A percentile compares a stretch with the other conserved stretches of the same genome.
Conservation (phyloP, 2,113 vertebrate species). For the Cyrtonyx montezumae region DNA sequence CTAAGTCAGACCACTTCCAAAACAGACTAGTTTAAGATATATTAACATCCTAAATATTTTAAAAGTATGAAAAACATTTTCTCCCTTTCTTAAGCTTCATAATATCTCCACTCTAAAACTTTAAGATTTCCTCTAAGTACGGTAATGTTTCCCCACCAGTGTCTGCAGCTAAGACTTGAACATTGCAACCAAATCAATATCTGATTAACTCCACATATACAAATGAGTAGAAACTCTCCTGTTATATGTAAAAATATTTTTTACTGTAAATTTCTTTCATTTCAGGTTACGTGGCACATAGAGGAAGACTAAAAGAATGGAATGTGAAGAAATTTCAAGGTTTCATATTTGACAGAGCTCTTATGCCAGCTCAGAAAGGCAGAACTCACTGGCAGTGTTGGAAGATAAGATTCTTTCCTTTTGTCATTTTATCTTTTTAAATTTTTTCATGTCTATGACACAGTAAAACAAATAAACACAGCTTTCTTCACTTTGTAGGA, state of each 20-base stretch:
- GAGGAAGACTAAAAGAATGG: not conserved
- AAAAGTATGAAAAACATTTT: not conserved
- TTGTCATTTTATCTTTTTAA: conserved; percentile 20
- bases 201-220: not conserved
- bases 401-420: not conserved
- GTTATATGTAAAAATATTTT: not conserved
- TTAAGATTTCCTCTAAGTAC: not conserved
- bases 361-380: not conserved
- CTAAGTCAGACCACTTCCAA: not conserved
- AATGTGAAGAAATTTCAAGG: not conserved
- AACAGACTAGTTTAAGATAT: not conserved
- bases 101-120: not conserved
- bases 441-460: not conserved
- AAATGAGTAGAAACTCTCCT: not conserved
- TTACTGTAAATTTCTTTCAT: not conserved
- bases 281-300: not conserved
- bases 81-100: not conserved
- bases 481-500: not conserved
- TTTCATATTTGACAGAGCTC: not conserved
- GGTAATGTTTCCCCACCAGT: not conserved
- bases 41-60: not conserved
- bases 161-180: not conserved
- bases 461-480: not conserved
- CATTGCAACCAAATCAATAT: not conserved
- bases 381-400: not conserved